Evolutionary conservation across 2,797 vertebrate genomes (phyloP).

Genomic region (Antennarius maculatus): DNA sequence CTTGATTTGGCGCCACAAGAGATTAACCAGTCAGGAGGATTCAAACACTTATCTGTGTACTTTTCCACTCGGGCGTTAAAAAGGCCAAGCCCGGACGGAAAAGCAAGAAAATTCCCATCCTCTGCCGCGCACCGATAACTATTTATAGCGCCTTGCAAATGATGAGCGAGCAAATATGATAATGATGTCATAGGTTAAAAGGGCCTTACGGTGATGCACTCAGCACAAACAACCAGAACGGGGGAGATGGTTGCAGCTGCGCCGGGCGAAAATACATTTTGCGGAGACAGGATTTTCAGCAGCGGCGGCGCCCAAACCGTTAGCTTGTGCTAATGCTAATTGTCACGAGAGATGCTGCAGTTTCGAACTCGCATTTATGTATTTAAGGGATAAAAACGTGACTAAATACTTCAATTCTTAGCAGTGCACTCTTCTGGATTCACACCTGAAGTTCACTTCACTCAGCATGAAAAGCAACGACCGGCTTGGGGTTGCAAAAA

Average conservation of each 20-base stretch:
- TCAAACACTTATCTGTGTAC: constrained; percentile 7
- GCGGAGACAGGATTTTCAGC: constrained; percentile 14
- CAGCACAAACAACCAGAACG: constrained; percentile 31
- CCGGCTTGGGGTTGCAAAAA: background rate
- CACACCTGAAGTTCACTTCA: background rate
- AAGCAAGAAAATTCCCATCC: constrained; percentile 18
- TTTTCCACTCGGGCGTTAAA: constrained; percentile 11
- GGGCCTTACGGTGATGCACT: constrained; percentile 19
- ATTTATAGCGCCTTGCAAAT: constrained; percentile 56
- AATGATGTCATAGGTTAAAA: constrained; percentile 63
- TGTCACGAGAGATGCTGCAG: constrained; percentile 13
- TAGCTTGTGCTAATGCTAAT: constrained; percentile 23
- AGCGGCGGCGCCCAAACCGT: constrained; percentile 9
- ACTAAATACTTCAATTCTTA: background rate
- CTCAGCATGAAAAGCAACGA: background rate
- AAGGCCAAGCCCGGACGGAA: constrained; percentile 2
- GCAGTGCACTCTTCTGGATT: background rate
- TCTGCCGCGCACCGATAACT: constrained; percentile 21
- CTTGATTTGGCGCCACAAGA: constrained; percentile 8
- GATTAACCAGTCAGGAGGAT: background rate
- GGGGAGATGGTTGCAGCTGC: constrained; percentile 34
- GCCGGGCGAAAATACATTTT: constrained; percentile 6
- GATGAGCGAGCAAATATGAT: constrained; percentile 62
- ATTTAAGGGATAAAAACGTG: background rate
- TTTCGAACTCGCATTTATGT: background rate